Evolutionary conservation across 2,888 invertebrate species (phyloP).

Genomic region (Mimumesa dahlbomi): DNA sequence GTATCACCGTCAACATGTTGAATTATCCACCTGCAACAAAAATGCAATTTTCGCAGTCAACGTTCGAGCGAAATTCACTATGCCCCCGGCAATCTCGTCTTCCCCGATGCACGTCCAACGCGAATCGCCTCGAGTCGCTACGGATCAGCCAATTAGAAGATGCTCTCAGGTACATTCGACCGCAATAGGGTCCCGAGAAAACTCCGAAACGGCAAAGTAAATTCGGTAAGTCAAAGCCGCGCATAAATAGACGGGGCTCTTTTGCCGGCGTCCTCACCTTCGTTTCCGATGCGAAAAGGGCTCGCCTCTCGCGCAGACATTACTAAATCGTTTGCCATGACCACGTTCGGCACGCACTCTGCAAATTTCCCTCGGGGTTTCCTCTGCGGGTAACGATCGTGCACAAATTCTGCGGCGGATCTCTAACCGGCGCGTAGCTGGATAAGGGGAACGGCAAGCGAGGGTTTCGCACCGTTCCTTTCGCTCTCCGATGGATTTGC

Average conservation of each 20-base stretch:
- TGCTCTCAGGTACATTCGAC: too few relatives aligned
- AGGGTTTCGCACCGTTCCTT: slow-evolving; percentile 38
- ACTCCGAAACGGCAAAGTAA: too few relatives aligned
- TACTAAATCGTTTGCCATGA: slow-evolving; percentile 58
- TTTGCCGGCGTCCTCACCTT: not conserved
- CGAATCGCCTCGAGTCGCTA: too few relatives aligned
- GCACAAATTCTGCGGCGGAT: slow-evolving; percentile 58
- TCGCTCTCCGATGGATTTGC: slow-evolving; percentile 28
- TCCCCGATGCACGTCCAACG: too few relatives aligned
- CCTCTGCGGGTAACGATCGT: slow-evolving; percentile 58
- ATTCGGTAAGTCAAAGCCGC: not conserved
- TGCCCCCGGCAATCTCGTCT: too few relatives aligned
- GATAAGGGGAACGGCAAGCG: slow-evolving; percentile 21
- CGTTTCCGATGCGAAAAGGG: slow-evolving; percentile 25
- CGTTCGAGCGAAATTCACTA: too few relatives aligned
- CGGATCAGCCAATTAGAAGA: too few relatives aligned
- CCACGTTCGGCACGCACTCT: slow-evolving; percentile 65
- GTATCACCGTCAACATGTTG: too few relatives aligned
- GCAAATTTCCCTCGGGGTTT: slow-evolving; percentile 64
- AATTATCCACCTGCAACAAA: too few relatives aligned
- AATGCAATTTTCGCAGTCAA: too few relatives aligned
- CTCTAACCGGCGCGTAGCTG: slow-evolving; percentile 30
- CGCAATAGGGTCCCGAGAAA: too few relatives aligned
- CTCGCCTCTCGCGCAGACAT: slow-evolving; percentile 49
- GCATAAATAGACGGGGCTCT: not conserved